Evolutionary conservation across 1,140 invertebrate species (phyloP), one percentile per base, ranked within the genome.

Genomic region (Calliopsis andreniformis): DNA sequence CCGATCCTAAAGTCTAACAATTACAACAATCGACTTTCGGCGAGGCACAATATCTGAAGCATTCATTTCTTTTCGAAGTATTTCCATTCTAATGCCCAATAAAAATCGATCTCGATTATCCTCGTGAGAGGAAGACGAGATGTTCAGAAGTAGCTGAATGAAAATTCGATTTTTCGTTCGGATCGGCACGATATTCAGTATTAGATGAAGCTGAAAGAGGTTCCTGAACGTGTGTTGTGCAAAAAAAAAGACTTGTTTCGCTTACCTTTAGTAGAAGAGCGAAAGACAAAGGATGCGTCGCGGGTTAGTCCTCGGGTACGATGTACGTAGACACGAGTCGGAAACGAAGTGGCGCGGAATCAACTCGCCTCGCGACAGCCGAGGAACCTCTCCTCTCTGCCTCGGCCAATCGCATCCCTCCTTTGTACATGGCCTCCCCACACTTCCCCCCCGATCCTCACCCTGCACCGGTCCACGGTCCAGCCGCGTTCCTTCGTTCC

Each of bases 291-390:
- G 64, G 53, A 76, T 67, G 43, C 6, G 25, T 69, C 51, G 39
- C 39, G 43, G 23, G n/a, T 58, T 59, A 68, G 55, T 76, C 73
- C 64, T 68, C 73, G 35, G 25, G 45, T 39, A 76, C 73, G 73
- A 69, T 73, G 69, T 81, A 84, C 71, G 55, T 59, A 62, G 35
- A 58, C 86, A 80, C 84, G 76, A 80, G 85, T 80, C 76, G 78
- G 84, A 78, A 83, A 88, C 86, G 78, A 87, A 87, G 86, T 88
- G 86, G 73, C 83, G 85, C 79, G 84, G 72, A 80, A 83, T 80
- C 72, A 79, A 76, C 64, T 79, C 73, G 77, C 77, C 45, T 83
- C 83, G 81, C 77, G 68, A 80, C 79, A 80, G 76, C 56, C 51
- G 69, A 49, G 35, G 77, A 72, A 76, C 76, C 82, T 82, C 81